Evolutionary conservation across 2,113 vertebrate species (phyloP), one percentile per base, ranked within the genome.

Genomic region (Apeltes quadracus): DNA sequence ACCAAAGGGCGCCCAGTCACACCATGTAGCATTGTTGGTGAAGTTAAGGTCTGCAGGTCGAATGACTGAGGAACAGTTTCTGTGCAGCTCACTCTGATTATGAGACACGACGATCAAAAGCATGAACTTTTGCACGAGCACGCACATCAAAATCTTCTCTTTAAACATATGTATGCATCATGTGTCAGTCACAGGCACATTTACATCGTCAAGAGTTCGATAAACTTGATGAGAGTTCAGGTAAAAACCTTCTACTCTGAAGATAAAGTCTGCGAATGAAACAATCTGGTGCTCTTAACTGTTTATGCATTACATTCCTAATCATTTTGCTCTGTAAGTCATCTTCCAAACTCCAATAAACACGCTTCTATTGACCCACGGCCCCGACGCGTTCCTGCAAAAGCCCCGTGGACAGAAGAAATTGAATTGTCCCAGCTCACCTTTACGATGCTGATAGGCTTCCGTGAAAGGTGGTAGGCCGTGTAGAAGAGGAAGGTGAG

Each of bases 371-470:
- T 13, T 50, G n/a, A 58, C 41, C 41, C 15, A 4, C 2, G 18
- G 16, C 44, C 20, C 46, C n/a, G 7, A 61, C 15, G 59, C 13
- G 38, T 44, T 41, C 53, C n/a, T 25, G 32, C 20, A 54, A 23
- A 67, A 67, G 44, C 8, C 36, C 20, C 13, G 25, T 6, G 27
- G n/a, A 34, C 25, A 65, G 43, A 54, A 29, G 12, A 3, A 38
- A 15, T 3, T 0, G 13, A 11, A 5, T 20, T 20, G 50, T 2
- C 23, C 4, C 16, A 20, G 22, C 84, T 81, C 32, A 99, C 98
- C 96, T 99, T 99, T 38, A 99, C 95, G 0, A 99, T 94, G 82
- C 98, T 99, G 91, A 99, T 97, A 10, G 97, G 97, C 81, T 99
- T 99, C 69, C 98, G 91, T 41, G 98, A 98, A 69, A 99, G 94